A percentile compares a stretch with the other conserved stretches of the same genome.
Evolutionary conservation across 2,888 invertebrate species (phyloP).

Genomic region (Lochmaea crataegi): DNA sequence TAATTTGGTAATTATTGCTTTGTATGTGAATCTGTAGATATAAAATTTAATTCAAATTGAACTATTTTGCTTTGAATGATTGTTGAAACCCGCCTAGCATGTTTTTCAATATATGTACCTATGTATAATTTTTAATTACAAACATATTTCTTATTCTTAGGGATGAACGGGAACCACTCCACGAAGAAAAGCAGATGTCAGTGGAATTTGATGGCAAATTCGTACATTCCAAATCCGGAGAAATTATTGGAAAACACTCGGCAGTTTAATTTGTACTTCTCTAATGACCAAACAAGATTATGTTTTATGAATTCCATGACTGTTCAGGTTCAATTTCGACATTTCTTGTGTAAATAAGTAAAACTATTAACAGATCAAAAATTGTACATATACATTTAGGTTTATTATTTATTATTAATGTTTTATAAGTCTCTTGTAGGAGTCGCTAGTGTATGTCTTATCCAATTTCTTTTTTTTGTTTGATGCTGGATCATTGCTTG

Average conservation of each 20-base stretch:
- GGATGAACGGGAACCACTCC: conserved; percentile 86
- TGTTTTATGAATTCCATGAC: not conserved
- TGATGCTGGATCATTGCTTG: not conserved
- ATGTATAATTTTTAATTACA: not conserved
- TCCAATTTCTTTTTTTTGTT: not conserved
- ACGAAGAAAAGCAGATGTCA: conserved; percentile 78
- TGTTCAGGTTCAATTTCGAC: not conserved
- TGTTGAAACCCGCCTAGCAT: not conserved
- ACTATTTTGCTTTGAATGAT: not conserved
- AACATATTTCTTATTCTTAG: conserved; percentile 61
- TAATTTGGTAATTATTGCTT: not conserved
- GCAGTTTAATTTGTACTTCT: conserved; percentile 71
- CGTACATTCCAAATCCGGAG: conserved; percentile 85
- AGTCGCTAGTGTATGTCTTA: not conserved
- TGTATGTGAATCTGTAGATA: too few relatives aligned
- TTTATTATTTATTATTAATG: not conserved
- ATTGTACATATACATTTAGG: not conserved
- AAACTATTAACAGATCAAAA: not conserved
- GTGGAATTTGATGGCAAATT: conserved; percentile 86
- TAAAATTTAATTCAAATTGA: too few relatives aligned
- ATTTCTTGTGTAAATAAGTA: not conserved
- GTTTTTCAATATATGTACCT: not conserved
- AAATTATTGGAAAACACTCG: conserved; percentile 90
- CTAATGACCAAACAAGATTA: not conserved
- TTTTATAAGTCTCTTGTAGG: not conserved